Percentiles rank a stretch among this genome's conserved stretches.
Conservation (phyloP, 2,888 invertebrate genomes). For the Hermaeophaga mercurialis region DNA sequence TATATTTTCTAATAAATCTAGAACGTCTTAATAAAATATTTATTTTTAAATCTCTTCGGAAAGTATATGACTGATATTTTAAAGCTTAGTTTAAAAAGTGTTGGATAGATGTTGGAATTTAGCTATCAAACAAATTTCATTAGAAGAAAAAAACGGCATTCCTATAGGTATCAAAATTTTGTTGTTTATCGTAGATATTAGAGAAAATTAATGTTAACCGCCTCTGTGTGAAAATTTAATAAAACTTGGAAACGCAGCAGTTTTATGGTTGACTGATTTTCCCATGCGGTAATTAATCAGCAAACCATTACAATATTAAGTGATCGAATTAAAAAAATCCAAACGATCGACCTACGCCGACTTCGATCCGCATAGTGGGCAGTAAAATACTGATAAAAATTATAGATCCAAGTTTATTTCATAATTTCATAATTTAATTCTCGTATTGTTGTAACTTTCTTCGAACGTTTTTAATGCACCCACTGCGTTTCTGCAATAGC, state of each 20-base stretch:
- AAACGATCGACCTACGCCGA: slow-evolving; percentile 39
- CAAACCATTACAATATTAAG: slow-evolving; percentile 35
- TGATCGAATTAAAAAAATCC: slow-evolving; percentile 29
- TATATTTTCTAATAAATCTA: no score
- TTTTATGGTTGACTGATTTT: slow-evolving; percentile 42
- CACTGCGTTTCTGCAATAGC: slow-evolving; percentile 44
- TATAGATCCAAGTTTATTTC: slow-evolving; percentile 48
- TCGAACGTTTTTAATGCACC: slow-evolving; percentile 45
- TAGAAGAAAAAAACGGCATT: no score
- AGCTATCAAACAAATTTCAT: no score
- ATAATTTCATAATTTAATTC: slow-evolving; percentile 51
- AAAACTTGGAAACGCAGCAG: slow-evolving; percentile 14
- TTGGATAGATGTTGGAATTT: no score
- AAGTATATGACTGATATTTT: no score
- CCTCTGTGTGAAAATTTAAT: not conserved
- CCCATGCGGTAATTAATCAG: slow-evolving; percentile 45
- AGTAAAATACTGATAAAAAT: slow-evolving; percentile 41
- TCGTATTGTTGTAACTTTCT: slow-evolving; percentile 51
- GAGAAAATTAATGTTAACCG: not conserved
- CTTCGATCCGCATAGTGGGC: slow-evolving; percentile 32
- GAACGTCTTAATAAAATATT: no score
- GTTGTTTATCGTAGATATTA: no score
- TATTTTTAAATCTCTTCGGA: no score
- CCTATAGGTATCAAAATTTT: no score
- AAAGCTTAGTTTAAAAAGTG: no score